Evolutionary conservation across 2,113 vertebrate genomes (phyloP), one percentile per base, ranked within the genome.

Genomic region (Calidris pygmaea): DNA sequence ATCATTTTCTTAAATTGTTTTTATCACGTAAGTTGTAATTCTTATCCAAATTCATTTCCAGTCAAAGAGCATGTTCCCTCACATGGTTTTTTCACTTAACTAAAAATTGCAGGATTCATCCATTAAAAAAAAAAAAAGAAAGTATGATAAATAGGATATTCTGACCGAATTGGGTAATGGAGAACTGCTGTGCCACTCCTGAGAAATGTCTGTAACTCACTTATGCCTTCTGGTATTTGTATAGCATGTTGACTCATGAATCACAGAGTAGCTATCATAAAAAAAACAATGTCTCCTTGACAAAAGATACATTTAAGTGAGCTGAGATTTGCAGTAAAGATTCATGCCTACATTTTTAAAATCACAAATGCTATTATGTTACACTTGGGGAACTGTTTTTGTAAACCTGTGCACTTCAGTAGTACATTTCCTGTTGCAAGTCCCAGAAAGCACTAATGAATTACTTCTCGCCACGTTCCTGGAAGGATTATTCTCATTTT

Each of bases 191-290:
- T 95, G 92, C 88, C 94, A 95, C 86, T 92, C 89, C 47, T 95
- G 82, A 73, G 48, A 96, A 95, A 97, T 90, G 81, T 93, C 94
- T 97, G 45, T 97, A 97, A 97, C 96, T 97, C 93, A 95, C 59
- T 97, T 86, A 85, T 60, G 93, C 95, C 83, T 96, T 85, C 93
- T 96, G 95, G 96, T 96, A 97, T 97, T 97, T 96, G 82, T 96
- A 71, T 72, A 93, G 90, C 75, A 80, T 96, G 96, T 79, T 96
- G 87, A 95, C 67, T 97, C 94, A 95, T 98, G 97, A 97, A 96
- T 97, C 92, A 97, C 60, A 85, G 65, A 22, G 29, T 73, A 89
- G 92, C 70, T 96, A 96, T 94, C 71, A 92, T 56, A 78, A 96
- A 96, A 96, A 93, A 81, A 91, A 80, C 55, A 72, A 67, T 39